A percentile compares a stretch with the other conserved stretches of the same genome.
phyloP scores from a whole-genome alignment of 2,888 invertebrate genomes.

The Ellobium chinense region DNA sequence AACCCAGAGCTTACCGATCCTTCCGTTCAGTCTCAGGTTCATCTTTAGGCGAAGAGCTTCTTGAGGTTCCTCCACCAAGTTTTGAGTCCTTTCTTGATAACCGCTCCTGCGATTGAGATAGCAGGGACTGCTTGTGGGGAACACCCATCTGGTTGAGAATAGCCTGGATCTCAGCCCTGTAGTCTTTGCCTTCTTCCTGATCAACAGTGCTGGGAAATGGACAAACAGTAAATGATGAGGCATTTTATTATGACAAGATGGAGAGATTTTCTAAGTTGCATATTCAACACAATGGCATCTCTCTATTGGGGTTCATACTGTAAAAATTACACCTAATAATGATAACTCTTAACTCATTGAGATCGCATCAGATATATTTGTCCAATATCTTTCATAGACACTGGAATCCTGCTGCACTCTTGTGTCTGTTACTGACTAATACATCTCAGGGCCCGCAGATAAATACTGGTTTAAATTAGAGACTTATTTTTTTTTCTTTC shows the following conservation, averaged over 20 bases:
- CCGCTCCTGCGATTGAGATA: conserved; percentile 10
- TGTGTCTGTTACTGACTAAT: too few relatives aligned
- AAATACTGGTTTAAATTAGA: too few relatives aligned
- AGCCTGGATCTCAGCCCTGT: conserved; percentile 67
- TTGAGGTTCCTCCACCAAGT: neutral
- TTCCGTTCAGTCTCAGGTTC: conserved; percentile 14
- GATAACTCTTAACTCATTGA: too few relatives aligned
- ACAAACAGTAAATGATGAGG: neutral
- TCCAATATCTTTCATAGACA: too few relatives aligned
- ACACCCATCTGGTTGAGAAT: conserved; percentile 70
- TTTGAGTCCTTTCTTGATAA: conserved; percentile 33
- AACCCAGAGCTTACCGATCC: conserved; percentile 32
- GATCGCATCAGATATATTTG: too few relatives aligned
- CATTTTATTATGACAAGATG: neutral
- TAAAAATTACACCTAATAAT: too few relatives aligned
- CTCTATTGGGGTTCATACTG: too few relatives aligned
- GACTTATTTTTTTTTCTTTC: too few relatives aligned
- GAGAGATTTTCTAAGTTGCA: too few relatives aligned
- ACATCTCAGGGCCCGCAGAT: too few relatives aligned
- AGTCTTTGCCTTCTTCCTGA: conserved; percentile 64
- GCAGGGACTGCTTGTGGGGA: neutral
- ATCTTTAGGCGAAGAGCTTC: conserved; percentile 26
- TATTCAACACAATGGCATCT: too few relatives aligned
- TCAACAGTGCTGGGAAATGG: conserved; percentile 63
- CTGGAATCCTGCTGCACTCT: too few relatives aligned